Evolutionary conservation across 2,888 invertebrate species (phyloP), one percentile per base, ranked within the genome.

Genomic region (Euzophera pinguis): DNA sequence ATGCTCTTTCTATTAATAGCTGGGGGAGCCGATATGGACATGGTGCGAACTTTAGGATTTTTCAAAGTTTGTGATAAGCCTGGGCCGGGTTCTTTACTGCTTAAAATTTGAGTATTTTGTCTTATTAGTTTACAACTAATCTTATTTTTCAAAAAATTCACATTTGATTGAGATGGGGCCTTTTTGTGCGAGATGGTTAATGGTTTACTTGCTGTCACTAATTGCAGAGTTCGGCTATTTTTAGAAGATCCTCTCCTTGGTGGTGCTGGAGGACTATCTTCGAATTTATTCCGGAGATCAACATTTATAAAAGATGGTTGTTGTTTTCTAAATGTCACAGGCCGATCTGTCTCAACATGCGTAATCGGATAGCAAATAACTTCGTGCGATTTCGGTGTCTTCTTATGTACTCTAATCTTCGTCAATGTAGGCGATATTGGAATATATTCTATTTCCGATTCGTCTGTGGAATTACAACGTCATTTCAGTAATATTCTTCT

Each of bases 391-490:
- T 81, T 79, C 55, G 91, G 89, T 55, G 84, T 80, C 72, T 91
- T 93, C 87, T 94, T 94, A 78, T 94, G 94, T 49, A 95, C 93
- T 77, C 94, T 92, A 75, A 96, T 95, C 90, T 95, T 94, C 65
- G 95, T 96, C 73, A 95, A 86, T 62, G 95, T 95, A 47, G 95
- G 93, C 60, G 95, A 94, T 71, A 95, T 94, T 73, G 95, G 95
- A 82, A 95, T 94, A 82, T 95, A 96, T 90, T 96, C 95, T 77
- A 95, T 93, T 88, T 94, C 93, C 70, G 93, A 89, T 75, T 94
- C 93, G 91, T 95, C 95, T 95, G 94, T 87, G 93, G 90, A 92
- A 84, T 77, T 75, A 79, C 73, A 86, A 80, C 73, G 67, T 51
- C 55, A 59, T 61, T 72, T 84, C 76, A 79, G 68, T 75, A 68